A percentile compares a stretch with the other conserved stretches of the same genome.
Evolutionary conservation across 2,797 vertebrate genomes (phyloP).

Genomic region (Ptychadena robeensis): DNA sequence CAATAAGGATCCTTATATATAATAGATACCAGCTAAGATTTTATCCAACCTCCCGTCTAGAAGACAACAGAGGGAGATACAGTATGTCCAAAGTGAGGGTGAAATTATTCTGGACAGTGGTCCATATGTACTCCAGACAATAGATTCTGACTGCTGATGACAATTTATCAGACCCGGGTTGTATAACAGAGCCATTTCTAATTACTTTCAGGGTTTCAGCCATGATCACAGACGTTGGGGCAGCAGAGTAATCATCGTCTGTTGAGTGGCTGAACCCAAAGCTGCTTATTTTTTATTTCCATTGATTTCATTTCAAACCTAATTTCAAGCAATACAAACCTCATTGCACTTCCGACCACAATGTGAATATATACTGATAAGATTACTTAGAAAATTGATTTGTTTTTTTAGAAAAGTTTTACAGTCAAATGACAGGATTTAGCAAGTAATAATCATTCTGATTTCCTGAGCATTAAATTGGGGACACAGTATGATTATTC

Average conservation of each 20-base stretch:
- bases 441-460: background rate
- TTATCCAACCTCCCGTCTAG: background rate
- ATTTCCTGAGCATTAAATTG: too few species aligned
- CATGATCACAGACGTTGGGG: background rate
- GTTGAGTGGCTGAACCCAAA: conserved; percentile 1
- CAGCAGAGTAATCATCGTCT: conserved; percentile 10
- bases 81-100: background rate
- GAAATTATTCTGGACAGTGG: background rate
- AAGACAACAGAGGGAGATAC: background rate
- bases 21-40: too few species aligned
- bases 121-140: background rate
- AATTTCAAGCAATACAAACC: background rate
- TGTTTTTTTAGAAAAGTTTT: background rate
- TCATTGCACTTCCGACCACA: background rate
- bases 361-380: background rate
- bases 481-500: too few species aligned
- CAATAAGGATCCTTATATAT: too few species aligned
- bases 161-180: background rate
- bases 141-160: background rate
- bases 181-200: background rate
- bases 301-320: background rate
- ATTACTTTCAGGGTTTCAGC: background rate
- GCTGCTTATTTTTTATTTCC: conserved; percentile 4
- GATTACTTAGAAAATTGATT: background rate
- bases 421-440: background rate